Evolutionary conservation across 2,888 invertebrate species (phyloP), one percentile per base, ranked within the genome.

Genomic region (Sesia bembeciformis): DNA sequence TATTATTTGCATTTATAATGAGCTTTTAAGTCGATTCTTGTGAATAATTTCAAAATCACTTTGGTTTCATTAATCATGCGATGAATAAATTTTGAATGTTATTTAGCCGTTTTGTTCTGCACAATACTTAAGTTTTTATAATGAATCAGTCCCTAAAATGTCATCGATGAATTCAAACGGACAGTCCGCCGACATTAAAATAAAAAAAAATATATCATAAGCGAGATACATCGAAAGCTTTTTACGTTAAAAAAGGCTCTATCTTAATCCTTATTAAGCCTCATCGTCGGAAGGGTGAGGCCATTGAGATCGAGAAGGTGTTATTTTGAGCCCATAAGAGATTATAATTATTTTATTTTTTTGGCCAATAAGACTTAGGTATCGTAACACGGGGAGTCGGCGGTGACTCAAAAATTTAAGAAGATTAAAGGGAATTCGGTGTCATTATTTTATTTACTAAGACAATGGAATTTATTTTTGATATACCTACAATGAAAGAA

Each of bases 181-280:
- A 39, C 50, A 50, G 51, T 51, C 46, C 63, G 65, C 63, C 68
- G 67, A 63, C 67, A 67, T 64, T 60, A 68, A 77, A 76, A 75
- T 64, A 75, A 2, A 23, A 23, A 78, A 74, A 66, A 62, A 62
- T n/a, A 69, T 63, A 67, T 62, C 64, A 69, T 73, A 76, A 77
- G 63, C 68, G 68, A 73, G 74, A 75, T 79, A 86, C 81, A 84
- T 79, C 73, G 75, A 85, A 86, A 86, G 81, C 81, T 81, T 83
- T 87, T 87, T 86, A 84, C 78, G 72, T 78, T 74, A 71, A 83
- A 84, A 80, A 82, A 78, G 75, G 74, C 74, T 76, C 68, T 87
- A 87, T 87, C 86, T 87, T 86, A 88, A 88, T 86, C 87, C 84
- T 81, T 82, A 81, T 81, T 86, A 86, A 87, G 78, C 78, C 74